Percentiles rank a stretch among this genome's conserved stretches.
Conservation (phyloP, 2,797 vertebrate species). For the Melanotaenia pygmaea region DNA sequence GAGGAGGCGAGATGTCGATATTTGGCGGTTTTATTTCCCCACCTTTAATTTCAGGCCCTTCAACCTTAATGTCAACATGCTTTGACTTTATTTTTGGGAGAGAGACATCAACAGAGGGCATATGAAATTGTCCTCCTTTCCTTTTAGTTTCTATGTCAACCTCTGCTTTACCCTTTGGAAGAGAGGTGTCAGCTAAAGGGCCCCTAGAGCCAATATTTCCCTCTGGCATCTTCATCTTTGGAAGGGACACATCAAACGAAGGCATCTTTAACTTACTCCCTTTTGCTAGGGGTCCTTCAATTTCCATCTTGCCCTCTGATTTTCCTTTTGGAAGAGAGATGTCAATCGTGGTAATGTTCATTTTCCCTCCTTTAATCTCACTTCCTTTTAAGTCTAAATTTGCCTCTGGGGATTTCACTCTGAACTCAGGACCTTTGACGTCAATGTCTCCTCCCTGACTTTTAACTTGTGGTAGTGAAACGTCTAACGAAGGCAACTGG, state of each 20-base stretch:
- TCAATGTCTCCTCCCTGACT: slow-evolving; percentile 21
- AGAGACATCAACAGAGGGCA: slow-evolving; percentile 61
- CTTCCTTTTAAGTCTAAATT: slow-evolving; percentile 34
- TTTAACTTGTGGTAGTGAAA: slow-evolving; percentile 58
- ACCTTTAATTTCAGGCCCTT: slow-evolving; percentile 46
- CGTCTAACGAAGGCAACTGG: slow-evolving; percentile 51
- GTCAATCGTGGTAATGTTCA: slow-evolving; percentile 49
- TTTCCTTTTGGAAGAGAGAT: slow-evolving; percentile 56
- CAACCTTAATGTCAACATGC: slow-evolving; percentile 31
- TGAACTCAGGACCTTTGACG: slow-evolving; percentile 40
- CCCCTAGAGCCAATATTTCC: slow-evolving; percentile 41
- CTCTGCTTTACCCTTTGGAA: slow-evolving; percentile 58
- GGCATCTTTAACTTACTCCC: slow-evolving; percentile 76
- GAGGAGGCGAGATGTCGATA: slow-evolving; percentile 61
- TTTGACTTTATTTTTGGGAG: slow-evolving; percentile 68
- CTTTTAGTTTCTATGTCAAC: slow-evolving; percentile 30
- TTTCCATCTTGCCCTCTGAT: slow-evolving; percentile 29
- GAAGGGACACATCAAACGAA: slow-evolving; percentile 55
- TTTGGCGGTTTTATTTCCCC: slow-evolving; percentile 50
- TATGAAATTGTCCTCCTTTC: slow-evolving; percentile 54
- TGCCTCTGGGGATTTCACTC: slow-evolving; percentile 32
- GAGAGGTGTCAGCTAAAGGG: slow-evolving; percentile 59
- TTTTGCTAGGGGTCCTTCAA: slow-evolving; percentile 56
- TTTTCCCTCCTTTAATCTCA: slow-evolving; percentile 42
- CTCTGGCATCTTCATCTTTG: slow-evolving; percentile 58